Conservation (phyloP, 2,113 vertebrate species). For the Stictonetta naevosa region DNA sequence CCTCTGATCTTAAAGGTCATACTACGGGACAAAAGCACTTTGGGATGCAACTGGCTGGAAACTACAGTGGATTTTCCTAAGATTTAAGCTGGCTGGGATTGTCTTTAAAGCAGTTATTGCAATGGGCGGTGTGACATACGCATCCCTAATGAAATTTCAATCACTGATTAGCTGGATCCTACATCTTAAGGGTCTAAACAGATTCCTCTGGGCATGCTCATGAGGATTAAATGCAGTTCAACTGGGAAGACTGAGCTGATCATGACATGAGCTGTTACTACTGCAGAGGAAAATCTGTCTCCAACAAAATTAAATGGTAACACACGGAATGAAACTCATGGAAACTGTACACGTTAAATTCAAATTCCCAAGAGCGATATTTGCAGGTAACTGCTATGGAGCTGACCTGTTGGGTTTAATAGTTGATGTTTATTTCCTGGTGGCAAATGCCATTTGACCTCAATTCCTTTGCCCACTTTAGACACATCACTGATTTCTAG, state of each 20-base stretch:
- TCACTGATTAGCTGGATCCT: not conserved
- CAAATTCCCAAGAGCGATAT: rapidly evolving
- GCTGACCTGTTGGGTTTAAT: not conserved
- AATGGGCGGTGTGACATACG: rapidly evolving
- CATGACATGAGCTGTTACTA: not conserved
- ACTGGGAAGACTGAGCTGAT: not conserved
- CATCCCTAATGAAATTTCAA: not conserved
- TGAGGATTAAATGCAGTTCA: not conserved
- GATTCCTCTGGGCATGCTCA: not conserved
- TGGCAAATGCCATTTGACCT: not conserved
- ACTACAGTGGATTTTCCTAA: not conserved
- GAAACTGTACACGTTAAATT: not conserved
- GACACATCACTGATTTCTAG: not conserved
- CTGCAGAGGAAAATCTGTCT: not conserved
- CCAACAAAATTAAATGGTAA: not conserved
- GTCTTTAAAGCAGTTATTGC: not conserved
- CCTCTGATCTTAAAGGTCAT: not conserved
- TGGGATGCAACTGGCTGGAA: not conserved
- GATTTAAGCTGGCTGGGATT: not conserved
- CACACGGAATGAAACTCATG: not conserved
- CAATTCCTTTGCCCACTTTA: not conserved
- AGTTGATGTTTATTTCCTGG: not conserved
- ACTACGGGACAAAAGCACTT: not conserved
- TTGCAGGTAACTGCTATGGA: not conserved
- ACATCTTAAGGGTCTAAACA: not conserved